These are phyloP conservation scores for Neofelis nebulosa DNA, from an alignment of 2,113 vertebrate species.

Conservation along the genomic window DNA sequence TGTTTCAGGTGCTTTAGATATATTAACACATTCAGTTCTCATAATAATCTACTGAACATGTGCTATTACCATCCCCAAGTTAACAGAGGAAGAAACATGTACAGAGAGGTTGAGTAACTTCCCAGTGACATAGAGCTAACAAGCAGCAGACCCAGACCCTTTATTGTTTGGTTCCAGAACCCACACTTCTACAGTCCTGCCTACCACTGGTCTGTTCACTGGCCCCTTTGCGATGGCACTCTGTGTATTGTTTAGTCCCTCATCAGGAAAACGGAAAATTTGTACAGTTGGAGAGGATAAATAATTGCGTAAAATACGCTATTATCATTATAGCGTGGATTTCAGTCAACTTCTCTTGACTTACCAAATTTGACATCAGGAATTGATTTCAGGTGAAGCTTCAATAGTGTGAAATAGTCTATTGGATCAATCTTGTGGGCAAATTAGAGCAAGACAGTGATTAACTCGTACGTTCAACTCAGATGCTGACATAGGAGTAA, in stretches of 20 bases:
- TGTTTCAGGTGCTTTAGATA: not conserved
- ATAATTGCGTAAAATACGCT: not conserved
- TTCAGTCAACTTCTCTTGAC: not conserved
- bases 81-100: not conserved
- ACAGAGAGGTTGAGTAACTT: not conserved
- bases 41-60: not conserved
- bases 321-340: not conserved
- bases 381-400: slow-evolving; percentile 18
- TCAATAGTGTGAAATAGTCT: not conserved
- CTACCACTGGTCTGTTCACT: not conserved
- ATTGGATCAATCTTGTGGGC: not conserved
- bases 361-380: not conserved
- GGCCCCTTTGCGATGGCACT: not conserved
- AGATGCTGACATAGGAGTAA: not conserved
- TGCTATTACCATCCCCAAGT: not conserved
- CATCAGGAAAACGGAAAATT: not conserved
- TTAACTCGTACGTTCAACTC: not conserved
- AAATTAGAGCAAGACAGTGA: not conserved
- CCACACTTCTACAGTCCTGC: not conserved
- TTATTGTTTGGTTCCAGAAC: not conserved
- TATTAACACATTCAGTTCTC: not conserved
- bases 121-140: not conserved
- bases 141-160: not conserved
- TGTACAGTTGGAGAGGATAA: not conserved
- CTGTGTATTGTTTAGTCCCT: not conserved